phyloP scores from a whole-genome alignment of 2,113 vertebrate species.

The Trinectes maculatus region DNA sequence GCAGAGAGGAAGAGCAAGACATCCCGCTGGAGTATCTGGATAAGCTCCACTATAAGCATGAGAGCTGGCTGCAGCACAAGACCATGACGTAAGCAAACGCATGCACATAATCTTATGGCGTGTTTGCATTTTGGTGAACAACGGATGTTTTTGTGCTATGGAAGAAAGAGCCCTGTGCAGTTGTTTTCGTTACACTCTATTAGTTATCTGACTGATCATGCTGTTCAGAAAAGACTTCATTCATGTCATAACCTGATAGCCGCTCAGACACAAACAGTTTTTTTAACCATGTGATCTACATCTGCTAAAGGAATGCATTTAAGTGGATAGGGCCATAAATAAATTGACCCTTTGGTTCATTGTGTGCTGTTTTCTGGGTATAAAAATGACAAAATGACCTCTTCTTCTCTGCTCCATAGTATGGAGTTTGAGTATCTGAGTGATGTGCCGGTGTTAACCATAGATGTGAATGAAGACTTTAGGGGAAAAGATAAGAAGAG shows the following conservation, averaged over 20 bases:
- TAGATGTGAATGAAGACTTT: slow-evolving; percentile 93
- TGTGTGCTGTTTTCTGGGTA: neutral
- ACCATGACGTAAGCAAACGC: slow-evolving; percentile 84
- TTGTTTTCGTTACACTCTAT: neutral
- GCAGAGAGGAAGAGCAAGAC: slow-evolving; percentile 91
- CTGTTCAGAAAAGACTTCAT: neutral
- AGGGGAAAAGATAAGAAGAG: slow-evolving; percentile 79
- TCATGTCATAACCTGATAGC: neutral
- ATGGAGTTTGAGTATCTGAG: slow-evolving; percentile 89
- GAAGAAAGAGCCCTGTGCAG: neutral
- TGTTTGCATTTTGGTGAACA: neutral
- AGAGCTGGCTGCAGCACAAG: slow-evolving; percentile 93
- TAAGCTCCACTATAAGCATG: slow-evolving; percentile 94
- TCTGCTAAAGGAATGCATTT: neutral
- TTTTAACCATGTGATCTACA: slow-evolving; percentile 14
- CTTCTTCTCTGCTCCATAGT: slow-evolving; percentile 72
- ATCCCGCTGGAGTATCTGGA: slow-evolving; percentile 95
- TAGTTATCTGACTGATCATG: neutral
- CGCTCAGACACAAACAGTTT: neutral
- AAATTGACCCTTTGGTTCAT: neutral
- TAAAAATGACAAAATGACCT: neutral
- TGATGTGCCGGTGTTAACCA: slow-evolving; percentile 86
- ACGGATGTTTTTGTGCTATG: neutral
- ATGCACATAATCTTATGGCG: neutral
- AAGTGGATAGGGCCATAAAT: slow-evolving; percentile 1